A percentile compares a stretch with the other conserved stretches of the same genome.
Evolutionary conservation across 2,888 invertebrate species (phyloP).

Genomic region (Arge pagana): DNA sequence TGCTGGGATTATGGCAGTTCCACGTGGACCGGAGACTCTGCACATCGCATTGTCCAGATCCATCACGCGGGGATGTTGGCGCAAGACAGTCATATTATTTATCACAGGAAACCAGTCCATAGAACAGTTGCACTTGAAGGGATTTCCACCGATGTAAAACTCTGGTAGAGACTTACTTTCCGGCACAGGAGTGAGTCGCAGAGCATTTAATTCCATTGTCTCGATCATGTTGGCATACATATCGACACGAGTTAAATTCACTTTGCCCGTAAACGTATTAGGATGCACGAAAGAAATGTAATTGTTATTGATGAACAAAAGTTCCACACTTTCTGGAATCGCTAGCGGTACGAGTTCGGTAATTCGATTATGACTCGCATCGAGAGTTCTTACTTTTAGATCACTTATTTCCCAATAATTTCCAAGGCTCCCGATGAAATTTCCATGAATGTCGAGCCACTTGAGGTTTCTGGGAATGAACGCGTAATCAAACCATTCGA

Average conservation of each 20-base stretch:
- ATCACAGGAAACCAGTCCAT: slow-evolving; percentile 94
- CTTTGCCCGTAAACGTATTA: slow-evolving; percentile 86
- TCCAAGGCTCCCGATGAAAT: slow-evolving; percentile 83
- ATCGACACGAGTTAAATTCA: slow-evolving; percentile 83
- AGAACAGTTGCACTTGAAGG: slow-evolving; percentile 92
- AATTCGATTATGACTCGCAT: slow-evolving; percentile 88
- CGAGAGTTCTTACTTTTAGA: slow-evolving; percentile 75
- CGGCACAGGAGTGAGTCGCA: slow-evolving; percentile 76
- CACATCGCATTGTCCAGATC: slow-evolving; percentile 89
- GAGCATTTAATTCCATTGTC: slow-evolving; percentile 79
- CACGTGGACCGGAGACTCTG: slow-evolving; percentile 82
- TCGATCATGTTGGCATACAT: slow-evolving; percentile 87
- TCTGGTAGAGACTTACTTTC: slow-evolving; percentile 78
- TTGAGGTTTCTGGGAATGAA: slow-evolving; percentile 87
- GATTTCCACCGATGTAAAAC: slow-evolving; percentile 90
- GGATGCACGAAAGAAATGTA: slow-evolving; percentile 79
- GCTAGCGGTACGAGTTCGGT: slow-evolving; percentile 81
- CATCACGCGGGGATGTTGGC: slow-evolving; percentile 86
- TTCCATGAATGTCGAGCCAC: slow-evolving; percentile 90
- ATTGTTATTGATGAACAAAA: slow-evolving; percentile 88
- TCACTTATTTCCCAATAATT: slow-evolving; percentile 82
- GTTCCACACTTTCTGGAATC: slow-evolving; percentile 85
- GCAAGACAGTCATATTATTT: slow-evolving; percentile 80
- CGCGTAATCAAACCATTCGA: slow-evolving; percentile 92
- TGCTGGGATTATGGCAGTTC: slow-evolving; percentile 77